Evolutionary conservation across 1,140 invertebrate species (phyloP), one percentile per base, ranked within the genome.

Genomic region (Olivierus martensii): DNA sequence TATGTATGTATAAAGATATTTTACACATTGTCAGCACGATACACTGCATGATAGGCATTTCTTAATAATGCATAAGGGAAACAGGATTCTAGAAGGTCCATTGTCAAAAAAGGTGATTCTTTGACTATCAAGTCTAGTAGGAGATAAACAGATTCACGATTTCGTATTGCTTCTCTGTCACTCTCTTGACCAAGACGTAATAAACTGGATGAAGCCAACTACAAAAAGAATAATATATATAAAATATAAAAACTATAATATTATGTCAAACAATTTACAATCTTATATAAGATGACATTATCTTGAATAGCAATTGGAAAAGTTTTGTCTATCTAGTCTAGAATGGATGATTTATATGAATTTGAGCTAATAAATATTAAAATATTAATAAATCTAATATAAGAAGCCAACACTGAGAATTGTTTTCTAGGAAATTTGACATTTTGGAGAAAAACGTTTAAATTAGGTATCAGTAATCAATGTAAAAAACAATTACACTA

Each of bases 11-110:
- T 9, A 28, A 28, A 28, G 4, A 28, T 28, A 41, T 41, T 41
- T 56, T 43, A 56, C 17, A 57, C 56, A 53, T 50, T 51, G 35
- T 57, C 56, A 14, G 38, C 15, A 34, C 52, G 92, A 66, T 92
- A 91, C 46, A 94, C 89, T 63, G 86, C 85, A 65, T 93, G 91
- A 73, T 94, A 97, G 58, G 93, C 90, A 70, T 96, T 97, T 45
- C 93, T 79, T 60, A 97, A 86, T 5, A 98, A 75, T 7, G 90
- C 91, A 69, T 97, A 97, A 0, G 93, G 93, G 67, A 98, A 98
- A 69, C 94, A 98, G 3, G 91, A 95, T 67, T 98, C 94, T 50
- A 98, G 69, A 45, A 97, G 73, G 75, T 98, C 93, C 91, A 96
- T 96, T 0, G 93, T 96, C 4, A 98, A 73, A 68, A 95, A 97